Evolutionary conservation across 2,888 invertebrate genomes (phyloP), one percentile per base, ranked within the genome.

Genomic region (Oasisia sp.): DNA sequence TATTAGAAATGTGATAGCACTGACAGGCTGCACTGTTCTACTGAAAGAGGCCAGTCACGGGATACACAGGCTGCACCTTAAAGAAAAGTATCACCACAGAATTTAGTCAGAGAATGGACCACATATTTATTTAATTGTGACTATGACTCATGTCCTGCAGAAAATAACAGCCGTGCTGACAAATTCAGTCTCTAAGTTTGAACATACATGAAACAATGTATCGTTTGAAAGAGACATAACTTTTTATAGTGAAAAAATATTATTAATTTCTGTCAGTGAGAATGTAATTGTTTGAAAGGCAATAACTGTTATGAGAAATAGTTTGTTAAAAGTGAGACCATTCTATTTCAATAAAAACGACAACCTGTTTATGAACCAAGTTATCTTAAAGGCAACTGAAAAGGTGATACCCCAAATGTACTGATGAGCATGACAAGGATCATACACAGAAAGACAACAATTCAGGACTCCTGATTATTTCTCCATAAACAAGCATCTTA

Each of bases 1-100:
- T 74, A 74, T 74, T 74, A 74, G 74, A 74, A 74, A 74, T 74
- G 74, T 74, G 74, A 74, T 74, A 74, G 74, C 74, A 74, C 27
- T 74, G 74, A n/a, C 74, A 27, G 74, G 7, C 74, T 74, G 27
- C 74, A 19, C 14, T 14, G 74, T 14, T 74, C 74, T 74, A 27
- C 27, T 74, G 74, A 74, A 74, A 3, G 74, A 74, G 4, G 74
- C n/a, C 7, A 74, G 74, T 74, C 74, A 74, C 27, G 19, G 74
- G 74, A 27, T 74, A 74, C 19, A 74, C 27, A 14, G 7, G 3
- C 74, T 27, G 74, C 1, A 74, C 7, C 7, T 74, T n/a, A 27
- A 74, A 27, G n/a, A 27, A 27, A 19, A 7, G 14, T 74, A 7
- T n/a, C 74, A 27, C n/a, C 74, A 74, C n/a, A 74, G 7, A 74